phyloP scores from a whole-genome alignment of 2,797 vertebrate species.

The Aphelocoma californica region DNA sequence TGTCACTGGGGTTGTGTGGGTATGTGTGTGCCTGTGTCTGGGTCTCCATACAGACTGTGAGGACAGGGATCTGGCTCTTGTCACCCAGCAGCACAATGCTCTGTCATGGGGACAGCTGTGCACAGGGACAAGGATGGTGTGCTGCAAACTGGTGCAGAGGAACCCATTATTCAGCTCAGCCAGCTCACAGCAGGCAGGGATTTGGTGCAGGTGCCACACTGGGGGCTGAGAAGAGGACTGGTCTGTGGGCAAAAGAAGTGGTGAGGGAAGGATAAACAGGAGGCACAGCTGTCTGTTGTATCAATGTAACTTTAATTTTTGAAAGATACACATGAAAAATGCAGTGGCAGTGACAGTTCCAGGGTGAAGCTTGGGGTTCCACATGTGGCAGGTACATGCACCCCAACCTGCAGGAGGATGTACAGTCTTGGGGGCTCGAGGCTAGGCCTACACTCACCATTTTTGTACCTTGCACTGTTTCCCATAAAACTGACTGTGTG shows the following conservation, averaged over 20 bases:
- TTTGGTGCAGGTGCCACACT: background rate
- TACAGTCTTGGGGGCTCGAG: no score
- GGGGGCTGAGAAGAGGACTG: background rate
- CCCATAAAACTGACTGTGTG: background rate
- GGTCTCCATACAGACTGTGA: background rate
- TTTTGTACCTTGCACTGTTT: background rate
- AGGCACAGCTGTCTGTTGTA: background rate
- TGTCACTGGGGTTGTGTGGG: background rate
- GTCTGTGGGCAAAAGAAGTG: background rate
- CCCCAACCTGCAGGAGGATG: background rate
- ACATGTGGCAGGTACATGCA: background rate
- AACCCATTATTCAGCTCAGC: background rate
- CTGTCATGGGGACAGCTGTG: background rate
- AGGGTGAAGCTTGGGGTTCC: background rate
- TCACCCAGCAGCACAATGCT: background rate
- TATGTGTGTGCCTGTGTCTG: background rate
- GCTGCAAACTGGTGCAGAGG: background rate
- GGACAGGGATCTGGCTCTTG: background rate
- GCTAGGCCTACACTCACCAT: background rate
- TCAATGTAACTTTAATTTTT: background rate
- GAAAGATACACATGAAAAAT: background rate
- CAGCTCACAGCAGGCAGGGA: rapidly evolving
- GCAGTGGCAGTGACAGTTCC: background rate
- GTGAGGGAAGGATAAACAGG: background rate
- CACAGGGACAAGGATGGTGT: background rate